Evolutionary conservation across 1,140 invertebrate species (phyloP).

Genomic region (Leptopilina clavipes): DNA sequence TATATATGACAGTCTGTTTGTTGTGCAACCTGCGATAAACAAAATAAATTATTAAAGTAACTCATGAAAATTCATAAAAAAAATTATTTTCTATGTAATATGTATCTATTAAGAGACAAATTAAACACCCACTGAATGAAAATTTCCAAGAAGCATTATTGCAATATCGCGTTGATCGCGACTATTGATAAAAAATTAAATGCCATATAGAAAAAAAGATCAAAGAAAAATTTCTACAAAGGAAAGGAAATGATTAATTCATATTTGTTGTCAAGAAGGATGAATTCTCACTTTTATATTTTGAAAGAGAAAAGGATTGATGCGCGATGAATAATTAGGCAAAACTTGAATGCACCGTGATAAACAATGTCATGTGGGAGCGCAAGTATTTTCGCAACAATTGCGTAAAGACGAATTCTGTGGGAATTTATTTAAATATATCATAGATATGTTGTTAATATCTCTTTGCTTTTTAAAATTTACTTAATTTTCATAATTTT

Average conservation of each 20-base stretch:
- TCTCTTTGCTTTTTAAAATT: background rate
- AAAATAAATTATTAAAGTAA: background rate
- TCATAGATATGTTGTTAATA: background rate
- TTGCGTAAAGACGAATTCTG: conserved; percentile 1
- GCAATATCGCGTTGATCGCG: background rate
- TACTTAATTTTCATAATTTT: too few relatives aligned
- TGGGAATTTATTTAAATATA: background rate
- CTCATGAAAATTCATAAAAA: background rate
- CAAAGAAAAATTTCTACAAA: conserved; percentile 13
- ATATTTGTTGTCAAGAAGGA: conserved; percentile 28
- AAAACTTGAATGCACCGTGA: conserved; percentile 24
- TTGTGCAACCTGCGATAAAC: conserved; percentile 63
- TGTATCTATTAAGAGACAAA: background rate
- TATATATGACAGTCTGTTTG: conserved; percentile 66
- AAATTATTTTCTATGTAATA: background rate
- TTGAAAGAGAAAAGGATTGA: conserved; percentile 35
- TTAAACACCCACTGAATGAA: conserved; percentile 8
- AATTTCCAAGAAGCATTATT: conserved; percentile 10
- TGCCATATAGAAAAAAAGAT: conserved; percentile 22
- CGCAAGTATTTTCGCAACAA: conserved; percentile 10
- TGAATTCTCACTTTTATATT: conserved; percentile 10
- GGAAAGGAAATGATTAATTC: conserved; percentile 23
- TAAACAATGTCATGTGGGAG: conserved; percentile 32
- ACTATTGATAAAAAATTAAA: conserved; percentile 32
- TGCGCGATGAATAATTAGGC: conserved; percentile 29